phyloP scores from a whole-genome alignment of 2,888 invertebrate species.

The Dusona sp. region DNA sequence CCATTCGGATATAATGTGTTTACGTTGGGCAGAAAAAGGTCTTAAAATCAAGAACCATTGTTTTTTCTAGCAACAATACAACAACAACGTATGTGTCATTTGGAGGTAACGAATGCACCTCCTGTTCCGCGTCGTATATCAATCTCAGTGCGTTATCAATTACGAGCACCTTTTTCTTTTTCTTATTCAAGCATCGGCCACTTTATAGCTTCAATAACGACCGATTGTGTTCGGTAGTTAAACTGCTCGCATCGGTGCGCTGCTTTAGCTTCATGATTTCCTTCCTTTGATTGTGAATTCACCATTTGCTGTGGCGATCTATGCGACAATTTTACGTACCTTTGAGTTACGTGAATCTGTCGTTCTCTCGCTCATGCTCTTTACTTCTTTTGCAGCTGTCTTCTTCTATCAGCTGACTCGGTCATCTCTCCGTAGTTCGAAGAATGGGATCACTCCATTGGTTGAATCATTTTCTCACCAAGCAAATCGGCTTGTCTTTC shows the following conservation, averaged over 20 bases:
- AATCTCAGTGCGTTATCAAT: conserved; percentile 63
- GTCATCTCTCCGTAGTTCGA: conserved; percentile 73
- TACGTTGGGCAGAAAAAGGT: background rate
- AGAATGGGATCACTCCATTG: conserved; percentile 76
- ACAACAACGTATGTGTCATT: conserved; percentile 6
- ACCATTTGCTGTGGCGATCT: conserved; percentile 72
- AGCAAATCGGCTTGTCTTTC: conserved; percentile 63
- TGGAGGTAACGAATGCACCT: conserved; percentile 17
- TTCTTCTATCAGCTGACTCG: conserved; percentile 40
- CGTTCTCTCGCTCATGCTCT: background rate
- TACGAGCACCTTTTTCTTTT: conserved; percentile 48
- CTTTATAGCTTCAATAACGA: conserved; percentile 60
- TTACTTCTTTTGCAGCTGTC: background rate
- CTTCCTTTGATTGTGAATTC: conserved; percentile 40
- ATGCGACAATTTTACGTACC: background rate
- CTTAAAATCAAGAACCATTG: conserved; percentile 1
- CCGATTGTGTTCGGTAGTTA: conserved; percentile 57
- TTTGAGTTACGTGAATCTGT: conserved; percentile 4
- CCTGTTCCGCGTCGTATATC: conserved; percentile 54
- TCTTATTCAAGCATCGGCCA: conserved; percentile 45
- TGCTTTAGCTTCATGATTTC: conserved; percentile 7
- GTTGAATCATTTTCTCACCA: conserved; percentile 79
- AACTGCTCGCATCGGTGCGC: conserved; percentile 54
- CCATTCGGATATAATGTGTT: background rate
- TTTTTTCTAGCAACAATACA: conserved; percentile 21